phyloP scores from a whole-genome alignment of 2,797 vertebrate species.

The Manis pentadactyla region DNA sequence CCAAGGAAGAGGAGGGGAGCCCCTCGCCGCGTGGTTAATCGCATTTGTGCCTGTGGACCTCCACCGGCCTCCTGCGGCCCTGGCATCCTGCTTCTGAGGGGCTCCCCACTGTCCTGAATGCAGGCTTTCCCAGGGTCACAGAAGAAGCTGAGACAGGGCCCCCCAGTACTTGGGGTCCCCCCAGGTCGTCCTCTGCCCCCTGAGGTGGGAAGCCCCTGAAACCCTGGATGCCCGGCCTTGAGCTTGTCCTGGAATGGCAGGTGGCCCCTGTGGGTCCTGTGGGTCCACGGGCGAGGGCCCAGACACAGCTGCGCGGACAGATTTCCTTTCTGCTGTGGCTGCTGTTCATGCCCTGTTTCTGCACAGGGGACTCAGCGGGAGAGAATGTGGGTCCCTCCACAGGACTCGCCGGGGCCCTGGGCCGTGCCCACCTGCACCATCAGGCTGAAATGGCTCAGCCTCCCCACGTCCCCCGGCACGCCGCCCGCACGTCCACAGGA shows the following conservation, averaged over 20 bases:
- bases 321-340: too few species aligned
- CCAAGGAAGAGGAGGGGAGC: background rate
- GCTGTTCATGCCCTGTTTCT: accelerated
- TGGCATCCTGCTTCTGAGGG: accelerated
- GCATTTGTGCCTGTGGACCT: accelerated
- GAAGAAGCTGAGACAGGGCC: background rate
- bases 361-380: accelerated
- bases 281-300: accelerated
- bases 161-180: accelerated
- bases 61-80: too few species aligned
- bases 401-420: accelerated
- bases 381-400: accelerated
- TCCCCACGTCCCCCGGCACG: background rate
- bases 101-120: accelerated
- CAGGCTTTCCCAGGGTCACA: background rate
- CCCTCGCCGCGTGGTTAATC: accelerated
- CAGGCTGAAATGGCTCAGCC: too few species aligned
- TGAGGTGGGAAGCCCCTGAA: background rate
- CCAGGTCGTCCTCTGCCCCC: background rate
- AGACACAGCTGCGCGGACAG: accelerated
- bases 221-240: accelerated
- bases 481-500: accelerated
- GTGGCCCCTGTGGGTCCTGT: accelerated
- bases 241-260: accelerated
- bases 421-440: accelerated